Conservation (phyloP, 2,888 invertebrate genomes). For the Heliconius ethilla region DNA sequence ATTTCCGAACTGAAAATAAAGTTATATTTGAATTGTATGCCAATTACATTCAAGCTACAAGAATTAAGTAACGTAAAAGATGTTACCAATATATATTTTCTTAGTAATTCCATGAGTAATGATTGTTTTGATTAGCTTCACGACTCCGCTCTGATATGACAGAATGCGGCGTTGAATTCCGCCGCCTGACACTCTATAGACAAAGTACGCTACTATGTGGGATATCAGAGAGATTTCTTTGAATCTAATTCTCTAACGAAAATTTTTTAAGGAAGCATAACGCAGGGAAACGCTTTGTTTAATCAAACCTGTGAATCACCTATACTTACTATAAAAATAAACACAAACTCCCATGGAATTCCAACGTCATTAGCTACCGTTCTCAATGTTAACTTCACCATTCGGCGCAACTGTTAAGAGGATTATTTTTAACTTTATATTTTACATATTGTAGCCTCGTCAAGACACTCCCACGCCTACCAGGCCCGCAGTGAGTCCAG, state of each 20-base stretch:
- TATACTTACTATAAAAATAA: neutral
- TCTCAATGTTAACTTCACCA: slow-evolving; percentile 13
- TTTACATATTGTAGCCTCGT: slow-evolving; percentile 56
- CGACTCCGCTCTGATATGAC: neutral
- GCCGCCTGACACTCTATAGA: neutral
- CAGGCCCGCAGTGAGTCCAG: slow-evolving; percentile 69
- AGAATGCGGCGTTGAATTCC: neutral
- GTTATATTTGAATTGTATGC: neutral
- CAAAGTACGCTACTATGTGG: neutral
- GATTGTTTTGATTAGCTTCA: neutral
- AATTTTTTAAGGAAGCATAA: neutral
- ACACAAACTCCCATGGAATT: slow-evolving; percentile 7
- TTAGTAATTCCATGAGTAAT: neutral
- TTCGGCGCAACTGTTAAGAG: neutral
- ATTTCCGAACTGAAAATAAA: slow-evolving; percentile 4
- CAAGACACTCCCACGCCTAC: slow-evolving; percentile 66
- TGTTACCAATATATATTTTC: neutral
- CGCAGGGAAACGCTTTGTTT: neutral
- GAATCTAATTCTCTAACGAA: no score
- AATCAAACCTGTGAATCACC: neutral
- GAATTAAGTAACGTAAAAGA: neutral
- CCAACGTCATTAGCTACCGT: neutral
- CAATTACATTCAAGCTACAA: neutral
- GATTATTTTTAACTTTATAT: slow-evolving; percentile 25
- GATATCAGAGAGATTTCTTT: no score